Evolutionary conservation across 2,113 vertebrate species (phyloP).

Genomic region (Naja naja): DNA sequence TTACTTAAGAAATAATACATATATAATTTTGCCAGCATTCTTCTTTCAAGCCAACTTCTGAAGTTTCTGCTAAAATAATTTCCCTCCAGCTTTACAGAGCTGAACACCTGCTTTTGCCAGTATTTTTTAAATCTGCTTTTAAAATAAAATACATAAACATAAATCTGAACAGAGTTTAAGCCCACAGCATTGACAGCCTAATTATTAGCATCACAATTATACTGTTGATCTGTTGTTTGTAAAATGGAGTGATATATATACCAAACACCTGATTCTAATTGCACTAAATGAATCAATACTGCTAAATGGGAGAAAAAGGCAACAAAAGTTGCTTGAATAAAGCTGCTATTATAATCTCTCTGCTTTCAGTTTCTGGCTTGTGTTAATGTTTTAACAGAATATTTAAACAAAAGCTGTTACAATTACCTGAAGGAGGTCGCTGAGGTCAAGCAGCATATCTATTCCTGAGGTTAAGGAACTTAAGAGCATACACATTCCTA

Average conservation of each 20-base stretch:
- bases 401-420: constrained; percentile 24
- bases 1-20: neutral
- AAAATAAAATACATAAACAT: neutral
- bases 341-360: neutral
- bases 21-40: neutral
- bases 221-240: rapidly evolving
- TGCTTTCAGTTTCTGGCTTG: neutral
- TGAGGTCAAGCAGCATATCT: constrained; percentile 98
- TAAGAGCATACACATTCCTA: neutral
- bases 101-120: neutral
- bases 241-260: constrained; percentile 15
- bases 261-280: neutral
- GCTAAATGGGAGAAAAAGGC: constrained; percentile 4
- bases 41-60: neutral
- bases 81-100: constrained; percentile 7
- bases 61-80: constrained; percentile 25
- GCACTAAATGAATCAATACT: constrained; percentile 7
- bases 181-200: neutral
- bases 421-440: constrained; percentile 91
- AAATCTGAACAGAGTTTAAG: constrained; percentile 32
- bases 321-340: constrained; percentile 4
- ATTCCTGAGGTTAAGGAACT: constrained; percentile 70
- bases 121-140: neutral
- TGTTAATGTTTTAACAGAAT: neutral
- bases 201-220: constrained; percentile 12